Base-by-base conservation (phyloP, 2,797 vertebrate genomes). In the Tangara arthus region DNA sequence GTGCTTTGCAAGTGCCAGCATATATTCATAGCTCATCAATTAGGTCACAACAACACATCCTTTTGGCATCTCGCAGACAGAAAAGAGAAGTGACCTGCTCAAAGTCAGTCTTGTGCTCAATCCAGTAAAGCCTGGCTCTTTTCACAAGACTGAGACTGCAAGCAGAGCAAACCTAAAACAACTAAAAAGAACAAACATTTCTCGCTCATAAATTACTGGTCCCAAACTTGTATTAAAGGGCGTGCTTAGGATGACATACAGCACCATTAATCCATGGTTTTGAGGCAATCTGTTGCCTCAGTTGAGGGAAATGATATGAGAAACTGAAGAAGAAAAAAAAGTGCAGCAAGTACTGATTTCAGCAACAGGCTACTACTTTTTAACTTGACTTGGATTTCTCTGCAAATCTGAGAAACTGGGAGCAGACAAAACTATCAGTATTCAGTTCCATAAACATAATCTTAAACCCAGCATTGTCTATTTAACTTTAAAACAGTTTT, bases 11-110 rank as follows among this genome's bases (percentile, higher is more conserved):
- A 85, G 53, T 24, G 22, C 60, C 89, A 88, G 55, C 12, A 35
- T 21, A 46, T 23, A 47, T 17, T 71, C 71, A 70, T 4, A 87
- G 82, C 22, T 83, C 57, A 55, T 53, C 32, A 66, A 26, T 35
- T 15, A 76, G 63, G 55, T 61, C 7, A 17, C 34, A 80, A 44
- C 32, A 60, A 53, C 42, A 23, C 28, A 50, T 53, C 56, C 41
- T 73, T 91, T 93, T 89, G 90, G 85, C 85, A 96, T 69, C 37
- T 79, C 59, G 52, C 82, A 91, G 61, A 56, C 32, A 63, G 66
- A 86, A 49, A 65, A 60, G 83, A 75, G 73, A 71, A 82, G 65
- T 24, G 47, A 85, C 32, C 86, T 60, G 70, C 72, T 79, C 84
- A 30, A 66, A 89, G 65, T 87, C 81, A 93, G 42, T 17, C 68